Base-by-base conservation (phyloP, 2,888 invertebrate species). In the Gnatocerus cornutus region DNA sequence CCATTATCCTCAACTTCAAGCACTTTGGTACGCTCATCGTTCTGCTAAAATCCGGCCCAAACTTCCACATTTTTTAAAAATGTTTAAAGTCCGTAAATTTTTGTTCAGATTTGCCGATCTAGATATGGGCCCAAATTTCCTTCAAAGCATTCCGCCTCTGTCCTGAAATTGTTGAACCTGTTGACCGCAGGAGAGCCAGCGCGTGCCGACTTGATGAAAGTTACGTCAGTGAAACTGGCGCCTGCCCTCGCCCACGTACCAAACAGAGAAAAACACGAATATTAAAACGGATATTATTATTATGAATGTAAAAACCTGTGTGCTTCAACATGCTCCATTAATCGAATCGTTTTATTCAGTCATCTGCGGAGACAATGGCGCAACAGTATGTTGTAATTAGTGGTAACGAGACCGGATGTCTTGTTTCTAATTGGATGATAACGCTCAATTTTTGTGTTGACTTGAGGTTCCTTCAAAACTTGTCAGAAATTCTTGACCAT, bases 161-260 rank as follows among this genome's bases (percentile, higher is more conserved):
- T 52, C 56, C 64, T 64, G 64, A 72, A 72, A 68, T 62, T 69
- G 69, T 63, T 74, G 69, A 65, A 74, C 56, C 73, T 72, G 72
- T 72, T 73, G 74, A 74, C 73, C 73, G 74, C 66, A 68, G 68
- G 67, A 70, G 68, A 68, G 71, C 29, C 65, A 77, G 76, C 79
- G 80, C 79, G 80, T 80, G 79, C 80, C 78, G 72, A 71, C 73
- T 73, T 76, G 78, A 79, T 78, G 79, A 81, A 81, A 81, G 80
- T 81, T 81, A 77, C 81, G 79, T 80, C 80, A 81, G 77, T 77
- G 73, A 73, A 72, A 72, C 78, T 81, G 81, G 81, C 81, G 81
- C 81, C 81, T 76, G 72, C 73, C 69, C 64, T 73, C 81, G 77
- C 80, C 80, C 76, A 80, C 80, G 70, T 71, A 45, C 29, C 27